Evolutionary conservation across 2,797 vertebrate genomes (phyloP).

Genomic region (Hyperoplus immaculatus): DNA sequence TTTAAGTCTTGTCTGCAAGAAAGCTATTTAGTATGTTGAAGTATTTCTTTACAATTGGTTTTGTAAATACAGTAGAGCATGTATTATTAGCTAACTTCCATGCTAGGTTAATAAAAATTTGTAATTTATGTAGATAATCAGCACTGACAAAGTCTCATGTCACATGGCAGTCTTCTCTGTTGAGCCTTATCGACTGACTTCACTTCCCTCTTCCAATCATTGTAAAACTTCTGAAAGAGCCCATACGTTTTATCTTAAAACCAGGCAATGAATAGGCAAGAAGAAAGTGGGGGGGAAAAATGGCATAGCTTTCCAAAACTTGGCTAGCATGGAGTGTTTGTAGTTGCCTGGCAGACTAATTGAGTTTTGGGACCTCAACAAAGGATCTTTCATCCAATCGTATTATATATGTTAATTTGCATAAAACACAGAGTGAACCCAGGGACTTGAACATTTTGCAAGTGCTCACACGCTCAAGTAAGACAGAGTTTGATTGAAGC

Average conservation of each 20-base stretch:
- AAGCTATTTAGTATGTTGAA: background rate
- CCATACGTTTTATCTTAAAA: constrained; percentile 47
- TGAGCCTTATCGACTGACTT: constrained; percentile 15
- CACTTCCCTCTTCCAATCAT: background rate
- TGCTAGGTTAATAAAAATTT: background rate
- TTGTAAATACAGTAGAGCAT: background rate
- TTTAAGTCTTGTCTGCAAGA: background rate
- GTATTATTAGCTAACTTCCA: background rate
- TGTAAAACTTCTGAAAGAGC: constrained; percentile 37
- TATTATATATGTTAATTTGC: constrained; percentile 52
- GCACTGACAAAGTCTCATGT: constrained; percentile 15
- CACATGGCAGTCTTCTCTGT: background rate
- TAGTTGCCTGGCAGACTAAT: constrained; percentile 65
- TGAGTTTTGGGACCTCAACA: constrained; percentile 63
- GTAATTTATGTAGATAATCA: constrained; percentile 15
- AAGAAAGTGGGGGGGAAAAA: constrained; percentile 26
- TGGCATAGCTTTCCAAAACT: constrained; percentile 35
- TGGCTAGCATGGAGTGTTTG: constrained; percentile 36
- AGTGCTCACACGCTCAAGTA: constrained; percentile 11
- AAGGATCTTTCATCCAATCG: constrained; percentile 52
- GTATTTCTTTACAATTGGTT: background rate
- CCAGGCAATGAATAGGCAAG: constrained; percentile 14
- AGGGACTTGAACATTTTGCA: constrained; percentile 1
- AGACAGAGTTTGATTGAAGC: constrained; percentile 23
- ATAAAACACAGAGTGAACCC: constrained; percentile 31